These are phyloP conservation scores for Microcebus griseorufus DNA, from an alignment of 2,113 vertebrate species.

Conservation along the genomic window DNA sequence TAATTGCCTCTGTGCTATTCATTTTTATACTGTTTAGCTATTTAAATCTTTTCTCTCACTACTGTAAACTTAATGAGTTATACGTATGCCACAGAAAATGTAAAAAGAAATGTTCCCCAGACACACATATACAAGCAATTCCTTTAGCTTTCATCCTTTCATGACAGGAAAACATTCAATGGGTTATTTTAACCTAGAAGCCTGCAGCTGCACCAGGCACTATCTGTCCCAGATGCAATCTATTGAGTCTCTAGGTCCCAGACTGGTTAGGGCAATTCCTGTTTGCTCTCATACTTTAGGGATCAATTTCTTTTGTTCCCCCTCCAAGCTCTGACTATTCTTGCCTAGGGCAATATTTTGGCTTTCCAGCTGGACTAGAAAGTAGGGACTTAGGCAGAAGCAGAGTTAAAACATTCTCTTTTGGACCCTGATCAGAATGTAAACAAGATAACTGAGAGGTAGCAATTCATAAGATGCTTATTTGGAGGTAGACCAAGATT, in stretches of 20 bases:
- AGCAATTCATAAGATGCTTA: not conserved
- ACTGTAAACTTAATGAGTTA: not conserved
- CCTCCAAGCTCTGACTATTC: not conserved
- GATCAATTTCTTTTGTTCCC: not conserved
- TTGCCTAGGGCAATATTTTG: not conserved
- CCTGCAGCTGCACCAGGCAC: not conserved
- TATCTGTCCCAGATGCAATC: not conserved
- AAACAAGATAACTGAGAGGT: not conserved
- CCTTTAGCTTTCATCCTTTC: not conserved
- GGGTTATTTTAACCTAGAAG: not conserved
- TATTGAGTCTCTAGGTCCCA: not conserved
- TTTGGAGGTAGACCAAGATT: not conserved
- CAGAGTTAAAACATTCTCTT: not conserved
- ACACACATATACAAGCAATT: not conserved
- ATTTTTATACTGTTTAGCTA: conserved; percentile 30
- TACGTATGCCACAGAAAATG: not conserved
- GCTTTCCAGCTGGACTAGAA: not conserved
- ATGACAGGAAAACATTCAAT: not conserved
- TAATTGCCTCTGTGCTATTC: not conserved
- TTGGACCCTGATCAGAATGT: conserved; percentile 28
- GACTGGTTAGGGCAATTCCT: not conserved
- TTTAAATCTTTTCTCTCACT: not conserved
- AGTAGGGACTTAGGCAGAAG: not conserved
- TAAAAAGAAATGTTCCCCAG: not conserved
- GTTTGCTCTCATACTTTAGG: not conserved